Base-by-base conservation (phyloP, 2,797 vertebrate genomes). In the Cichlasoma orientale region DNA sequence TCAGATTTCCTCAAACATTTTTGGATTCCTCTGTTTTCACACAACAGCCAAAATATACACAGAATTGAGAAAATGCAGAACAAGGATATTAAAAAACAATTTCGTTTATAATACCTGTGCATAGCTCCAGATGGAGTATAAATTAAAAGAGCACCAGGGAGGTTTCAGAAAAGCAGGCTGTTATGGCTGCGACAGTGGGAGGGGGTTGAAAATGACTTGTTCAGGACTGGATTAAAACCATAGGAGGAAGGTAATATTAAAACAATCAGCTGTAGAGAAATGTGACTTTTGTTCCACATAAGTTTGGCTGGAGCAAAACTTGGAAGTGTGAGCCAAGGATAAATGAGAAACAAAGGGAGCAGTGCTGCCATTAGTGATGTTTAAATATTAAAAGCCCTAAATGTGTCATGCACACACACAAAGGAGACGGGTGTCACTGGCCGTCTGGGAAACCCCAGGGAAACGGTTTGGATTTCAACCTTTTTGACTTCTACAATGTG, bases 351-450 rank as follows among this genome's bases (percentile, higher is more conserved):
- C 53, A 80, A 80, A 81, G 14, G 79, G 56, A 82, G 75, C 13
- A 54, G 31, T 61, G 56, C 56, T 78, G 50, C 85, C 78, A 88
- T 93, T 91, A 92, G 79, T 25, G 63, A 61, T 36, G 58, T 80
- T 93, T 90, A 91, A 92, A 91, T 90, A 92, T 91, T 90, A 54
- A 93, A 86, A 77, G 63, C 75, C 63, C 72, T 86, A 9, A 27
- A 44, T n/a, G 36, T 56, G 70, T 56, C 47, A 58, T 38, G n/a
- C 53, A 36, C 8, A 75, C 82, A 70, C 68, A 56, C 57, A 85
- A 54, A 83, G 47, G 31, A 69, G 58, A 59, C 68, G 50, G 29
- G 74, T 82, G 78, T 83, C 82, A 81, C 29, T 44, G 63, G 19
- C 56, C 66, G 61, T 55, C 75, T 55, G 25, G 57, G 69, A 44